These are phyloP conservation scores for Actenoides lindsayi DNA, from an alignment of 2,113 vertebrate genomes.

Conservation along the genomic window DNA sequence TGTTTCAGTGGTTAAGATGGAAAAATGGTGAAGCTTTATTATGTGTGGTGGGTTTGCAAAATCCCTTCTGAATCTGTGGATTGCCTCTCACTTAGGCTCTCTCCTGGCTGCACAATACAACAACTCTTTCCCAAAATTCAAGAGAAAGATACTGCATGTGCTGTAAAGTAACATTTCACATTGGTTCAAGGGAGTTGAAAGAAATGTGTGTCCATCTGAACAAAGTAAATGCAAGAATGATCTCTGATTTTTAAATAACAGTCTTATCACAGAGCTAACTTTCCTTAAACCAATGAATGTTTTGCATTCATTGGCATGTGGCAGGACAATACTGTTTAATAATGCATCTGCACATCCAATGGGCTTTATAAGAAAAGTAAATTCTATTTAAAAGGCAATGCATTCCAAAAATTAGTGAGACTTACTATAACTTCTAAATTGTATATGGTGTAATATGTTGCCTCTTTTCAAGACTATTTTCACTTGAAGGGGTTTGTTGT, in stretches of 20 bases:
- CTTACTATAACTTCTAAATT: neutral
- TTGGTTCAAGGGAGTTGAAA: neutral
- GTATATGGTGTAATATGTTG: neutral
- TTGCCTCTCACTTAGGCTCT: neutral
- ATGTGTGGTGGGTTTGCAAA: neutral
- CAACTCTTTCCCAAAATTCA: neutral
- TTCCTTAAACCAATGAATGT: neutral
- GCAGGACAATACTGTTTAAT: neutral
- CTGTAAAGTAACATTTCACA: neutral
- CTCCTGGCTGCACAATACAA: neutral
- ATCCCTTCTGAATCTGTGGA: neutral
- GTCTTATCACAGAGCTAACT: neutral
- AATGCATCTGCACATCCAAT: neutral
- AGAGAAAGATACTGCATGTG: rapidly evolving
- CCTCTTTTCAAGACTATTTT: neutral
- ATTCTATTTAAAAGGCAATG: neutral
- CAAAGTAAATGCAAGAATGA: neutral
- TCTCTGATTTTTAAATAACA: neutral
- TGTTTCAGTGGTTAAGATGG: neutral
- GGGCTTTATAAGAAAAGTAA: neutral
- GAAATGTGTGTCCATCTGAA: neutral
- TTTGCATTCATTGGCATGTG: neutral
- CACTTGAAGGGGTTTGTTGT: no score
- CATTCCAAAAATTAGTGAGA: neutral
- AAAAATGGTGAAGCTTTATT: neutral